A percentile compares a stretch with the other conserved stretches of the same genome.
Evolutionary conservation across 2,797 vertebrate genomes (phyloP).

Genomic region (Pyrocephalus nanus): DNA sequence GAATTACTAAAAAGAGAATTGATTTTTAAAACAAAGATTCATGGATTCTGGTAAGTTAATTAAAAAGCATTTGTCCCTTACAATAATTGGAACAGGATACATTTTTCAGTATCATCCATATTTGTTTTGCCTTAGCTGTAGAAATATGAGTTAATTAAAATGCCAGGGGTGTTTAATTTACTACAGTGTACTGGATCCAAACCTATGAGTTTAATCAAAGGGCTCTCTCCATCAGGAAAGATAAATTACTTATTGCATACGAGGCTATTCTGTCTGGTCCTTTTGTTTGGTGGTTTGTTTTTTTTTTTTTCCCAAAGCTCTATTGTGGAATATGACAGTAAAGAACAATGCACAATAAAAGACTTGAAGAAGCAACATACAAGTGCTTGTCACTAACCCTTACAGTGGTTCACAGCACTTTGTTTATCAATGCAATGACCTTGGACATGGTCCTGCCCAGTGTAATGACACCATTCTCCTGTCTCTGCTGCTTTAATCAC

Average conservation of each 20-base stretch:
- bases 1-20: background rate
- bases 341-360: background rate
- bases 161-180: background rate
- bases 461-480: background rate
- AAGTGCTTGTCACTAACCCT: background rate
- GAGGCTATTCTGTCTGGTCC: background rate
- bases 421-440: background rate
- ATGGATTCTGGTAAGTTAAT: background rate
- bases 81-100: background rate
- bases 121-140: slow-evolving; percentile 24
- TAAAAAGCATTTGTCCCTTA: background rate
- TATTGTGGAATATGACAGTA: background rate
- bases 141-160: slow-evolving; percentile 41
- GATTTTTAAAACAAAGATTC: background rate
- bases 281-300: background rate
- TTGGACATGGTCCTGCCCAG: background rate
- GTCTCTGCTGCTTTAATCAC: background rate
- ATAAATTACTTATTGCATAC: background rate
- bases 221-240: background rate
- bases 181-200: background rate
- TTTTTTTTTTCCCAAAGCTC: background rate
- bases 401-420: background rate
- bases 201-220: slow-evolving; percentile 26
- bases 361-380: background rate
- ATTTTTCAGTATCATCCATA: slow-evolving; percentile 1